Percentiles rank a stretch among this genome's conserved stretches.
These are phyloP conservation scores for Dendroctonus valens DNA, from an alignment of 1,140 invertebrate species.

Conservation along the genomic window DNA sequence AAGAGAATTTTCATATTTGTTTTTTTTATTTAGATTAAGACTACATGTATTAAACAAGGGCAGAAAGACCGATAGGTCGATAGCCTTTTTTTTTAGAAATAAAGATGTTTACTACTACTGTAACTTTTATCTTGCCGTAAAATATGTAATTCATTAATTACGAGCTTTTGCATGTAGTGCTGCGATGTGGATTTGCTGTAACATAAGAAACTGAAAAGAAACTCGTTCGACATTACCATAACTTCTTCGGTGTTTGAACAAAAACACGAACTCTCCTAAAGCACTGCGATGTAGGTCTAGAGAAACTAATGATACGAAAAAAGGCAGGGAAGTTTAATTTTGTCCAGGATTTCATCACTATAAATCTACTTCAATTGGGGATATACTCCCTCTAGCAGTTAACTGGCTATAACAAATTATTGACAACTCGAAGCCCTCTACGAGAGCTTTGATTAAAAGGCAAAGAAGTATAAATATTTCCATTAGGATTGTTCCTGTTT, in stretches of 20 bases:
- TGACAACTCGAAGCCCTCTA: constrained; percentile 22
- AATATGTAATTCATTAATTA: no score
- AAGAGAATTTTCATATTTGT: no score
- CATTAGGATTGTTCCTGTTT: not conserved
- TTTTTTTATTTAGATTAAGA: no score
- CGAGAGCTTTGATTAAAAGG: constrained; percentile 28
- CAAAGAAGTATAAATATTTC: constrained; percentile 3
- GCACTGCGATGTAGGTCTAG: constrained; percentile 12
- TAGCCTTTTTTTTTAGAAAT: no score
- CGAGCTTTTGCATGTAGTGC: no score
- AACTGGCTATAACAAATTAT: constrained; percentile 41
- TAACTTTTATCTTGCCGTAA: no score
- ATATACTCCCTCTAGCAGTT: constrained; percentile 36
- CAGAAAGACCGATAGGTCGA: no score
- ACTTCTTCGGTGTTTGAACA: constrained; percentile 9
- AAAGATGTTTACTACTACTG: no score
- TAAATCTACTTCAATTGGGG: constrained; percentile 46
- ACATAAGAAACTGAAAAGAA: no score
- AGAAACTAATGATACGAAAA: constrained; percentile 38
- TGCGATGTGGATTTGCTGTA: no score
- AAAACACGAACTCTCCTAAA: constrained; percentile 10
- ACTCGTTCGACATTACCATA: not conserved
- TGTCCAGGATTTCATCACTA: constrained; percentile 47
- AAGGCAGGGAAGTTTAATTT: constrained; percentile 46
- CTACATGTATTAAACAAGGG: no score